Percentiles rank a stretch among this genome's conserved stretches.
Conservation (phyloP, 2,888 invertebrate species). For the Falcaria lacertinaria region DNA sequence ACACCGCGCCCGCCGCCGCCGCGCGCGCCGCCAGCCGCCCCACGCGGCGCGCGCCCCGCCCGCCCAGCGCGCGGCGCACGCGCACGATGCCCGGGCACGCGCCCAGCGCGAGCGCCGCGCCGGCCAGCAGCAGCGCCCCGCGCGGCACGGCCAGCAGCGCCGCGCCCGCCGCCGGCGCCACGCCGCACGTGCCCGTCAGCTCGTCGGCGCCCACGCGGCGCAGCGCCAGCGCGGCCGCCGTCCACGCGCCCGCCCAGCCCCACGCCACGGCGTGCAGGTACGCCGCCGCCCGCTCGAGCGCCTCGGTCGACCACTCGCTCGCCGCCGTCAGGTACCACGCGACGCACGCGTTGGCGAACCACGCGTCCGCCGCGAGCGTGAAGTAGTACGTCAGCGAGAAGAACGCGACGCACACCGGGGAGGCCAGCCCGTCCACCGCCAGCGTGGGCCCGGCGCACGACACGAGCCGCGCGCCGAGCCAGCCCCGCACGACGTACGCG, state of each 20-base stretch:
- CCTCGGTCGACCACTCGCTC: slow-evolving; percentile 96
- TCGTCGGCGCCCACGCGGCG: slow-evolving; percentile 89
- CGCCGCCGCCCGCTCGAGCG: slow-evolving; percentile 90
- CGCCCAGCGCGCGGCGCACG: slow-evolving; percentile 81
- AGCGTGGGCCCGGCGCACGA: slow-evolving; percentile 57
- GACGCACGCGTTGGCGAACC: slow-evolving; percentile 93
- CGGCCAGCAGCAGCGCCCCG: slow-evolving; percentile 82
- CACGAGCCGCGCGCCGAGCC: slow-evolving; percentile 66
- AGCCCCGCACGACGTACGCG: slow-evolving; percentile 85
- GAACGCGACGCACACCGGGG: slow-evolving; percentile 84
- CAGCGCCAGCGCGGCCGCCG: slow-evolving; percentile 89
- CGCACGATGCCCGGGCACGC: slow-evolving; percentile 88
- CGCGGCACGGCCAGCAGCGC: slow-evolving; percentile 82
- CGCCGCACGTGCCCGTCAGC: slow-evolving; percentile 90
- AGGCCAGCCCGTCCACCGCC: slow-evolving; percentile 71
- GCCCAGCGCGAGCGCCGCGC: slow-evolving; percentile 84
- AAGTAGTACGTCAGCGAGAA: slow-evolving; percentile 89
- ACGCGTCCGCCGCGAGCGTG: slow-evolving; percentile 87
- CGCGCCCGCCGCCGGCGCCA: slow-evolving; percentile 79
- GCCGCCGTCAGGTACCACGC: slow-evolving; percentile 95
- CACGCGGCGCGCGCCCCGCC: slow-evolving; percentile 83
- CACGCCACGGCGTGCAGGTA: slow-evolving; percentile 93
- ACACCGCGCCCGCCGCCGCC: slow-evolving; percentile 88
- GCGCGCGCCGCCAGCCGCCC: slow-evolving; percentile 87
- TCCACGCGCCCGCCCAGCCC: slow-evolving; percentile 92